Conservation (phyloP, 2,888 invertebrate genomes). For the Diloba caeruleocephala region DNA sequence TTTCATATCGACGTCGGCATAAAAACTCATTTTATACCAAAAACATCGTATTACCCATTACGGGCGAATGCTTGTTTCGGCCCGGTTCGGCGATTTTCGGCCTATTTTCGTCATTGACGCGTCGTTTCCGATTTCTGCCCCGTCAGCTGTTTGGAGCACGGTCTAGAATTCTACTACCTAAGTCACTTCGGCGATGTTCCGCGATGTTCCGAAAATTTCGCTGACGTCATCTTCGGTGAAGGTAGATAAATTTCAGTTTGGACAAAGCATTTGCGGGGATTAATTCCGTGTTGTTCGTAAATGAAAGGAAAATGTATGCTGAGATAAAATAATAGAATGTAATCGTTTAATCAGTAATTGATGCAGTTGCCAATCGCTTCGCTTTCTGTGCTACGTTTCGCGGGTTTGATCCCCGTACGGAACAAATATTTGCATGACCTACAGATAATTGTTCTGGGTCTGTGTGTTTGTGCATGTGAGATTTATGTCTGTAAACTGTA, state of each 20-base stretch:
- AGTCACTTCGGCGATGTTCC: conserved; percentile 26
- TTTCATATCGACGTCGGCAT: conserved; percentile 34
- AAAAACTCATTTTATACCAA: conserved; percentile 49
- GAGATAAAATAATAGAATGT: no score
- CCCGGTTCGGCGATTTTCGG: conserved; percentile 30
- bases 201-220: conserved; percentile 25
- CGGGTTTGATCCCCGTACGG: no score
- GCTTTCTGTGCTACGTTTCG: no score
- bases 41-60: conserved; percentile 42
- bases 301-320: conserved; percentile 25
- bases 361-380: no score
- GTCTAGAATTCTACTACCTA: conserved; percentile 32
- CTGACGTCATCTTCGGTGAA: conserved; percentile 30
- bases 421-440: no score
- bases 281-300: conserved; percentile 24
- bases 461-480: no score
- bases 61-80: conserved; percentile 38
- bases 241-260: conserved; percentile 29
- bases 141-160: conserved; percentile 39
- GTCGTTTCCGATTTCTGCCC: conserved; percentile 39
- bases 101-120: conserved; percentile 39
- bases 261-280: conserved; percentile 25
- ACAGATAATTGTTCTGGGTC: no score
- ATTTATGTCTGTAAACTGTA: no score
- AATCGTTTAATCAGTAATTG: no score